Percentiles rank a stretch among this genome's conserved stretches.
phyloP scores from a whole-genome alignment of 2,113 vertebrate species.

The Salvelinus fontinalis region DNA sequence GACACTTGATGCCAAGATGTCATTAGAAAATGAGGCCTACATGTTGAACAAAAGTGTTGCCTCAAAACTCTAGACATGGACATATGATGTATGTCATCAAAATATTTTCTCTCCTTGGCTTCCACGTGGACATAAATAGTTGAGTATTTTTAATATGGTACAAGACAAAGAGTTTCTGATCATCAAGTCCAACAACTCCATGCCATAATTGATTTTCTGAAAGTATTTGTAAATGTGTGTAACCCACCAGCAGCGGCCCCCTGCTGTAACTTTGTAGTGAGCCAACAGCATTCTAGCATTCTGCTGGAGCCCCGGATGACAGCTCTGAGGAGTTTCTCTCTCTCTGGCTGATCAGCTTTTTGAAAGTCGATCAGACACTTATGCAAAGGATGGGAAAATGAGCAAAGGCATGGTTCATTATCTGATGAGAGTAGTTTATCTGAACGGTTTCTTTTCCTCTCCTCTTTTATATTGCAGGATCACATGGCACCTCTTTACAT shows the following conservation, averaged over 20 bases:
- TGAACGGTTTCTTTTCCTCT: slow-evolving; percentile 72
- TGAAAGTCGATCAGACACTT: slow-evolving; percentile 79
- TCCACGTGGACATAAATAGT: no score
- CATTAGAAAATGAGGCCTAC: neutral
- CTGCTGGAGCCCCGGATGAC: slow-evolving; percentile 7
- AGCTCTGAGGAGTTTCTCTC: slow-evolving; percentile 40
- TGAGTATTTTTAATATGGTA: no score
- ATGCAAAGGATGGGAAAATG: slow-evolving; percentile 77
- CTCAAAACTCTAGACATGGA: no score
- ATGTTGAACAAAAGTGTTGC: no score
- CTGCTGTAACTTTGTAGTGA: slow-evolving; percentile 37
- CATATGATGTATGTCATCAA: neutral
- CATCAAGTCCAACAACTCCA: neutral
- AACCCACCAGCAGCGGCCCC: slow-evolving; percentile 15
- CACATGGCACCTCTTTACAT: slow-evolving; percentile 78
- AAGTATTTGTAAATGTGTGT: neutral
- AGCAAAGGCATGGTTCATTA: slow-evolving; percentile 75
- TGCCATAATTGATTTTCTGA: neutral
- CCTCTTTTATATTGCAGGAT: slow-evolving; percentile 71
- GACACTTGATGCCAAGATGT: neutral
- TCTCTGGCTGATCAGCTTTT: slow-evolving; percentile 71
- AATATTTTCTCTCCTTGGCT: no score
- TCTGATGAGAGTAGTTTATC: slow-evolving; percentile 82
- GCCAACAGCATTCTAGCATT: slow-evolving; percentile 9
- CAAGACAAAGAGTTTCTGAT: neutral